A percentile compares a stretch with the other conserved stretches of the same genome.
Conservation (phyloP, 2,113 vertebrate species). For the Ailurus styani region DNA sequence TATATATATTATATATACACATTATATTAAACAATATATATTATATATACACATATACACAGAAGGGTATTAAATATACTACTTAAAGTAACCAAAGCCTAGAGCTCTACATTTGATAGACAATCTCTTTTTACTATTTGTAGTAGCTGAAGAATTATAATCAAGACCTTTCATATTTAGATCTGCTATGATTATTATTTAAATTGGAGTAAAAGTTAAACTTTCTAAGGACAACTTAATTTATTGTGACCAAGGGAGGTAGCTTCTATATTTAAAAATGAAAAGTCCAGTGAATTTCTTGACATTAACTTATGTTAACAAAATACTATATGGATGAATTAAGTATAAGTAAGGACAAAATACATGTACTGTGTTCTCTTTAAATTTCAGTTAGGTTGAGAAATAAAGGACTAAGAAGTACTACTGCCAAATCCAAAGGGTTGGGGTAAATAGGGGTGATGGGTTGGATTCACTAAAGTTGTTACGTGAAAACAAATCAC, state of each 20-base stretch:
- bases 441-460: background rate
- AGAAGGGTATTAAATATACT: background rate
- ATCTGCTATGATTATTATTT: background rate
- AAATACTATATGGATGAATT: background rate
- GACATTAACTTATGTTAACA: background rate
- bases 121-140: background rate
- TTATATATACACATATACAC: background rate
- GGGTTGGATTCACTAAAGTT: background rate
- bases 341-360: background rate
- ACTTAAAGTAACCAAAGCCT: background rate
- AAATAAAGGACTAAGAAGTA: background rate
- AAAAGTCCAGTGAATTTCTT: background rate
- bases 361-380: background rate
- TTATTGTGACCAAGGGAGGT: background rate
- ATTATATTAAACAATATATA: background rate
- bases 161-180: background rate
- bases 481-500: background rate
- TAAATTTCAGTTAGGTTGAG: constrained; percentile 12
- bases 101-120: background rate
- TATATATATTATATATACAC: background rate
- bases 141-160: background rate
- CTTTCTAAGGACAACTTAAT: background rate
- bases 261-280: background rate
- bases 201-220: background rate
- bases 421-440: background rate